Conservation (phyloP, 2,113 vertebrate genomes). For the Gallinago undulata region DNA sequence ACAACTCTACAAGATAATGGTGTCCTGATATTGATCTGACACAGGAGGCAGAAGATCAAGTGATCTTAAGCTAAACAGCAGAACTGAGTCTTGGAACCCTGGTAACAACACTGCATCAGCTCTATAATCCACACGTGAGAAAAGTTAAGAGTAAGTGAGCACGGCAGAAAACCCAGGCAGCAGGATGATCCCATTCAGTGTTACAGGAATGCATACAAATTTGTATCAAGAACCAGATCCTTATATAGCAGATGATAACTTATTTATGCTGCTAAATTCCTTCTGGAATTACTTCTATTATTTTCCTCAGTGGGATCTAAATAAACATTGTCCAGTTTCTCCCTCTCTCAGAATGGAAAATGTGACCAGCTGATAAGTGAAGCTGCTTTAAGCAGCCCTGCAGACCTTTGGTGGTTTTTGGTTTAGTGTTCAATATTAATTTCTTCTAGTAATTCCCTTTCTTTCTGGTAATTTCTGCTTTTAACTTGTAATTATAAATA, state of each 20-base stretch:
- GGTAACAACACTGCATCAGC: neutral
- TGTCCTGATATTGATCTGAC: neutral
- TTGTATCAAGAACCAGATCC: neutral
- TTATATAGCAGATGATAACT: neutral
- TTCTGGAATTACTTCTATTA: neutral
- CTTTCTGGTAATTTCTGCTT: neutral
- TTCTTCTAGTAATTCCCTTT: neutral
- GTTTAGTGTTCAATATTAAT: neutral
- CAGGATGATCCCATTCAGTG: neutral
- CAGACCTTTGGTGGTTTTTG: neutral
- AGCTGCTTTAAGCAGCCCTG: neutral
- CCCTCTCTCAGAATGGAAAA: neutral
- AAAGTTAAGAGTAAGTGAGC: neutral
- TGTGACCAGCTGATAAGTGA: neutral
- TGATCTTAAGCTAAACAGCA: neutral
- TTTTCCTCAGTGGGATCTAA: neutral
- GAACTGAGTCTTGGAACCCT: neutral
- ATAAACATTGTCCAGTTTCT: neutral
- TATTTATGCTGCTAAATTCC: neutral
- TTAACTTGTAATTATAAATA: neutral
- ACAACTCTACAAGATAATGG: neutral
- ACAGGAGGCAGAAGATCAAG: neutral
- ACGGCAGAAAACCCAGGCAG: neutral
- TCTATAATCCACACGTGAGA: rapidly evolving
- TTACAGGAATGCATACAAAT: neutral